Conservation (phyloP, 2,113 vertebrate genomes). For the Astur gentilis region DNA sequence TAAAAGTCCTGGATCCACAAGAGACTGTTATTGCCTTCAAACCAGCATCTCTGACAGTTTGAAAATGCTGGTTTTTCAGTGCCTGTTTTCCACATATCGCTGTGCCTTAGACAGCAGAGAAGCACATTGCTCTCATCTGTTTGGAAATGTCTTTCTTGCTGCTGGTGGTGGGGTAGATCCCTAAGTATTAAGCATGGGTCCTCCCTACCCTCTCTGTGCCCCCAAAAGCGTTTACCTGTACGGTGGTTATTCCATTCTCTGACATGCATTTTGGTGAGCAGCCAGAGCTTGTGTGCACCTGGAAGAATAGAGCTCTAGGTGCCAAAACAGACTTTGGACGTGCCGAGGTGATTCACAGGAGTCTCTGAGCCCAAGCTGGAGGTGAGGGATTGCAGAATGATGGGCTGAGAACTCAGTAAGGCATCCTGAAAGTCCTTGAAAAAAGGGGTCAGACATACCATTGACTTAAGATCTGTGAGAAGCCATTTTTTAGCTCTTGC, state of each 20-base stretch:
- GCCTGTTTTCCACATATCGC: neutral
- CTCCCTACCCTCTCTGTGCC: neutral
- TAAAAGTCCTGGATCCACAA: neutral
- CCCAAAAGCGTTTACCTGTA: neutral
- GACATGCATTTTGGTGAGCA: fast-evolving
- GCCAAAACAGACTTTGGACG: neutral
- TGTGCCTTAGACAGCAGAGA: neutral
- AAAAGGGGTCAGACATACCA: neutral
- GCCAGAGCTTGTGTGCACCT: neutral
- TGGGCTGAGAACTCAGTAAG: neutral
- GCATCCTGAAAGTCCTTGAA: neutral
- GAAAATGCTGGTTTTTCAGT: neutral
- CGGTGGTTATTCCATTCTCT: neutral
- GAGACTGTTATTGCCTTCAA: neutral
- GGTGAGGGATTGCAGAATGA: neutral
- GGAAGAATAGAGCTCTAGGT: neutral
- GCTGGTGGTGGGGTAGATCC: neutral
- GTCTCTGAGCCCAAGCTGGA: neutral
- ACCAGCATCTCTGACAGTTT: neutral
- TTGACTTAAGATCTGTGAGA: neutral
- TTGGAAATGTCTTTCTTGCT: neutral
- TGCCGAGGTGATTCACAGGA: neutral
- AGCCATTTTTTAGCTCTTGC: neutral
- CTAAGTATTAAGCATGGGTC: neutral
- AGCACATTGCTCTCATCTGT: neutral